Evolutionary conservation across 2,888 invertebrate genomes (phyloP), one percentile per base, ranked within the genome.

Genomic region (Chromoteleia sp.): DNA sequence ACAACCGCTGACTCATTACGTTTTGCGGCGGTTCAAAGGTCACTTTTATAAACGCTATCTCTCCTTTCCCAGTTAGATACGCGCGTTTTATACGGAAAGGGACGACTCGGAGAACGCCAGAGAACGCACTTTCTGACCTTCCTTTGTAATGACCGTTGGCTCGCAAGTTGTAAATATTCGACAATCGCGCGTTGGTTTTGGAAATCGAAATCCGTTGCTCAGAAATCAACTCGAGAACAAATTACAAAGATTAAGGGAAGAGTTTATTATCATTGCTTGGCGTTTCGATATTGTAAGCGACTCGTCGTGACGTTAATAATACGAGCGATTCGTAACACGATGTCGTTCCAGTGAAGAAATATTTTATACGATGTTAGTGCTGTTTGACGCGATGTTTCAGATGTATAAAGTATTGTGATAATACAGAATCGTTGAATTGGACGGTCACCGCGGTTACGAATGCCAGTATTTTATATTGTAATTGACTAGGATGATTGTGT

Each of bases 101-200:
- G 56, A 19, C 36, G 21, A 56, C 36, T 39, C 12, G 25, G 41
- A 59, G 58, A 41, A 59, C 41, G 3, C 41, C 10, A 61, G 19
- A 7, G 8, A 45, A 43, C 10, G 21, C n/a, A 41, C 30, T 43
- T 30, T 45, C 17, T 41, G 43, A 15, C 41, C 10, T 17, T 39
- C 36, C 52, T 48, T 21, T 50, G 14, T 48, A 43, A 61, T 10
- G 10, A 41, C 36, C 50, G 19, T 21, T 30, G 33, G 14, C 8
- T 54, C 6, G 17, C 39, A 48, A 29, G 74, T 36, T 74, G 74
- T 63, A 63, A 56, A 74, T 63, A 63, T 17, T 45, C 36, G 74
- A 74, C 74, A 74, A 74, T 74, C 74, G 45, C 45, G 63, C 74
- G 74, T 75, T 75, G 74, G 56, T 75, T 75, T 65, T 75, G 74